Evolutionary conservation across 2,797 vertebrate species (phyloP).

Genomic region (Gymnothorax javanicus): DNA sequence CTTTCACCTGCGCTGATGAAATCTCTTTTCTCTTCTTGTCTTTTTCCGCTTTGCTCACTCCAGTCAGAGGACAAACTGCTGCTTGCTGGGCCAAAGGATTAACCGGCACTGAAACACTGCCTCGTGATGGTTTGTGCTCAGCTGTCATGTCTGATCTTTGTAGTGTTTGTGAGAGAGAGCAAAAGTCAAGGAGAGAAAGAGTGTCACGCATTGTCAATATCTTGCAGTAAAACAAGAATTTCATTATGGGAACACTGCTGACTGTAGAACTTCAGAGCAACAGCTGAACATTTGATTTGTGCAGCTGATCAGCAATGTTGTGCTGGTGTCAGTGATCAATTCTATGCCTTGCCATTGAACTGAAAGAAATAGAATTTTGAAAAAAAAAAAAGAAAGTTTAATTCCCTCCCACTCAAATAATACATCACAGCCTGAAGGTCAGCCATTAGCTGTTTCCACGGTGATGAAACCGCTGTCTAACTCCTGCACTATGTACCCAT

Average conservation of each 20-base stretch:
- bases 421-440: neutral
- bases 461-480: neutral
- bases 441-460: neutral
- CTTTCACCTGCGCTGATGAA: constrained; percentile 28
- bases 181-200: neutral
- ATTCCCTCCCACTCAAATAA: neutral
- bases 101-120: neutral
- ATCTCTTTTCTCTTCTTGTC: constrained; percentile 4
- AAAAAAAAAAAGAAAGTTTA: neutral
- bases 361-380: neutral
- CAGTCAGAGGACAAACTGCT: neutral
- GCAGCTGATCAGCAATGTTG: neutral
- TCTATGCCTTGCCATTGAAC: neutral
- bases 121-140: neutral
- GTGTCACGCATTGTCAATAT: neutral
- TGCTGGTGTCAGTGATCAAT: neutral
- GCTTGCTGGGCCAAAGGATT: neutral
- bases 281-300: neutral
- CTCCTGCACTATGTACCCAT: neutral
- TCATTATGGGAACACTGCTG: neutral
- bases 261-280: neutral
- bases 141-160: neutral
- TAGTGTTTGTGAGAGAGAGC: neutral
- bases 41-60: neutral
- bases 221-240: neutral